Conservation (phyloP, 2,888 invertebrate species). For the Melanotus villosus region DNA sequence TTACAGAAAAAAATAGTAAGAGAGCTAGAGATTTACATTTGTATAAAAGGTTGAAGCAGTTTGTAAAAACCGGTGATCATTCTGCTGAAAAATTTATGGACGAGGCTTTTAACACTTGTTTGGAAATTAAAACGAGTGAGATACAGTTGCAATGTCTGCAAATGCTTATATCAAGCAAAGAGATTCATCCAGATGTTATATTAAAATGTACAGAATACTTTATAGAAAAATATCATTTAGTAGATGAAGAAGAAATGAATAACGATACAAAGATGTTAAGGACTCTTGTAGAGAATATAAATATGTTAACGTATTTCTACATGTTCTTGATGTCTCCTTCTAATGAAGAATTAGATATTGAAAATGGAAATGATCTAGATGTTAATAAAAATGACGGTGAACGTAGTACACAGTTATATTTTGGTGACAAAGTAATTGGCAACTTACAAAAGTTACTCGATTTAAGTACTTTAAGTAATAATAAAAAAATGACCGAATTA, state of each 20-base stretch:
- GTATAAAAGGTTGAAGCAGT: conserved; percentile 81
- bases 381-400: conserved; percentile 8
- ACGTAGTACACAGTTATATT: conserved; percentile 55
- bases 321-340: conserved; percentile 49
- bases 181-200: conserved; percentile 75
- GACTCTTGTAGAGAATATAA: conserved; percentile 60
- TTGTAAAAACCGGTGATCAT: conserved; percentile 73
- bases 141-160: conserved; percentile 81
- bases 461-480: conserved; percentile 68
- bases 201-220: conserved; percentile 70
- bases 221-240: conserved; percentile 60
- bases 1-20: conserved; percentile 90
- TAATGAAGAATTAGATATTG: conserved; percentile 50
- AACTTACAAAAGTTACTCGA: conserved; percentile 77
- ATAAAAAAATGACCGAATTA: conserved; percentile 64
- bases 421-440: conserved; percentile 73
- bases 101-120: conserved; percentile 73
- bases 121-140: conserved; percentile 80
- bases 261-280: conserved; percentile 57
- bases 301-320: conserved; percentile 60
- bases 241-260: conserved; percentile 59
- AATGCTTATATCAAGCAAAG: conserved; percentile 77
- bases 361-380: conserved; percentile 57
- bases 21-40: conserved; percentile 91
- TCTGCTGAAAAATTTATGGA: conserved; percentile 70